Evolutionary conservation across 2,888 invertebrate species (phyloP).

Genomic region (Drosophila colorata): DNA sequence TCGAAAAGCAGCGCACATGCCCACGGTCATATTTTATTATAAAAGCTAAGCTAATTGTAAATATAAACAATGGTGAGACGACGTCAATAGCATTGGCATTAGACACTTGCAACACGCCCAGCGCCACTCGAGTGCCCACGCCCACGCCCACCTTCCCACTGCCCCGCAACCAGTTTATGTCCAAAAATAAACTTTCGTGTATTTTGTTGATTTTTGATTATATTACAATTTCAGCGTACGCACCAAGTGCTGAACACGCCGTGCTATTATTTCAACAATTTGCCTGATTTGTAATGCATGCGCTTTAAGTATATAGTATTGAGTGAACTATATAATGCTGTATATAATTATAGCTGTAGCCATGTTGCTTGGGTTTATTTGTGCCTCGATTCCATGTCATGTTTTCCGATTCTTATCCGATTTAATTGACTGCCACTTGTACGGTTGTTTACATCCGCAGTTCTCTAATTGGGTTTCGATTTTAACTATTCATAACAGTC

Average conservation of each 20-base stretch:
- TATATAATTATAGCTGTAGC: constrained; percentile 14
- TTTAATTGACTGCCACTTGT: constrained; percentile 20
- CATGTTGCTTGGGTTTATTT: constrained; percentile 9
- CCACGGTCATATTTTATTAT: constrained; percentile 45
- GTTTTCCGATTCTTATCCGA: constrained; percentile 40
- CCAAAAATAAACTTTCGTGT: constrained; percentile 48
- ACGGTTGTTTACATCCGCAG: constrained; percentile 31
- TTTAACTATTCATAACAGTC: constrained; percentile 8
- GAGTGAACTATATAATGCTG: not conserved
- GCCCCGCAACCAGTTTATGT: constrained; percentile 14
- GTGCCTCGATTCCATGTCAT: constrained; percentile 25
- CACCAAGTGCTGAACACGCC: too few relatives aligned
- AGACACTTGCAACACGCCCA: constrained; percentile 43
- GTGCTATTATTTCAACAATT: constrained; percentile 62
- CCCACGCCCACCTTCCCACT: not conserved
- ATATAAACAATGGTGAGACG: constrained; percentile 38
- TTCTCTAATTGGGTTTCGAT: constrained; percentile 25
- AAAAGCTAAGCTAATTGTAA: constrained; percentile 30
- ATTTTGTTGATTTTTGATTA: constrained; percentile 38
- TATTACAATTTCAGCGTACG: constrained; percentile 40
- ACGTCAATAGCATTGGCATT: constrained; percentile 23
- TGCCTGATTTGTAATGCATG: constrained; percentile 13
- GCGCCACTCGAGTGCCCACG: not conserved
- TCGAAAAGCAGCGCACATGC: not conserved
- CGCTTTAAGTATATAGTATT: constrained; percentile 4